Base-by-base conservation (phyloP, 2,113 vertebrate genomes). In the Notarius lentiginosus region DNA sequence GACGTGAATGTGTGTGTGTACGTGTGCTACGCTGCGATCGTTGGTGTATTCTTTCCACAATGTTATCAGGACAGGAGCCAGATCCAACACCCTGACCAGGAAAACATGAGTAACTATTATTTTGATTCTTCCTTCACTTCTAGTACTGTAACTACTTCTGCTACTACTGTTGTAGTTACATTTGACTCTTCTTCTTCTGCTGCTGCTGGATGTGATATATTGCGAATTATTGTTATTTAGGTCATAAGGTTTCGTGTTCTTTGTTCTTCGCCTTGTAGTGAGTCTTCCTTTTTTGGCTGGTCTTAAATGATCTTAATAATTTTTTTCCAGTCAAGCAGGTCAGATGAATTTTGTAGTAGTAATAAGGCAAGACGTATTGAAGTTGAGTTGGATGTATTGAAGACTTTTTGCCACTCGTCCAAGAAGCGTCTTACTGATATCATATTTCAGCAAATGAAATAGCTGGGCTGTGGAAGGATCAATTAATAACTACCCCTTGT, bases 401-500 rank as follows among this genome's bases (percentile, higher is more conserved):
- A 72, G 68, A 22, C 9, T n/a, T 76, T 76, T 49, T 14, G 20
- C 73, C 22, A 22, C 47, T 14, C 47, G 7, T n/a, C 73, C 47
- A 14, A 76, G 73, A 51, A 75, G 10, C 9, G 18, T 12, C 34
- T 75, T 75, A 11, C 47, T 51, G 11, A 24, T 51, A 51, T 51
- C 6, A 51, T 76, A 76, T 76, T 75, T 34, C 8, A 75, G 72
- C 18, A 22, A 75, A 49, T 75, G 11, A 75, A 75, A 49, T 75
- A 24, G 47, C 73, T n/a, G 73, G 47, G 73, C 41, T 41, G 5
- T 11, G 65, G 82, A 82, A 3, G 5, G 55, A 72, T 75, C 79
- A 72, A 41, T 87, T 56, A 55, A 70, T 24, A 79, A 61, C 73
- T 83, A 58, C 79, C 30, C 63, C 80, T 88, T 87, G 89, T 90